Percentiles rank a stretch among this genome's conserved stretches.
Conservation (phyloP, 1,140 invertebrate species). For the Xylocopa sonorina region DNA sequence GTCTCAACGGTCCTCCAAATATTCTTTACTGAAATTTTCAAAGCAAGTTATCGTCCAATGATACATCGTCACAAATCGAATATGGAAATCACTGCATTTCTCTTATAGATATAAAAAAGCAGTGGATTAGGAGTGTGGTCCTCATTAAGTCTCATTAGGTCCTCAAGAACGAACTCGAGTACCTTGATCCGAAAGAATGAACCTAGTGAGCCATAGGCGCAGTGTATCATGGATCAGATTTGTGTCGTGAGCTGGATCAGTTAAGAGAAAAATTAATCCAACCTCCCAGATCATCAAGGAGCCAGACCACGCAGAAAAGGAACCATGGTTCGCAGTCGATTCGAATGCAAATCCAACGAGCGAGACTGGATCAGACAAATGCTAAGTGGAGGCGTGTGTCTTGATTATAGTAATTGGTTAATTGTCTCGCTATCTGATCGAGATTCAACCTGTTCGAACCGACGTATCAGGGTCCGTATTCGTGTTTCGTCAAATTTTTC, state of each 20-base stretch:
- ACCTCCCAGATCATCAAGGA: slow-evolving; percentile 65
- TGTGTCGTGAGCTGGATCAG: slow-evolving; percentile 54
- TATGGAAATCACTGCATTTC: no score
- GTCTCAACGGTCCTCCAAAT: no score
- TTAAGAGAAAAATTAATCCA: slow-evolving; percentile 67
- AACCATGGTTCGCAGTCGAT: slow-evolving; percentile 51
- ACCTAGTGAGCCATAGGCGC: not conserved
- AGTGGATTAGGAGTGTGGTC: no score
- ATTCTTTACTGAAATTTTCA: no score
- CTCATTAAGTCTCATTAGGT: no score
- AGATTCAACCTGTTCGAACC: slow-evolving; percentile 42
- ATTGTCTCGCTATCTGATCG: slow-evolving; percentile 71
- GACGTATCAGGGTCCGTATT: not conserved
- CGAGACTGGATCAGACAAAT: slow-evolving; percentile 65
- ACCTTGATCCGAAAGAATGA: not conserved
- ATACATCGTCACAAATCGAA: no score
- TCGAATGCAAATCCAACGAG: slow-evolving; percentile 70
- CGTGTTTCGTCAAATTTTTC: slow-evolving; percentile 26
- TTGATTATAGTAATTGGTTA: slow-evolving; percentile 77
- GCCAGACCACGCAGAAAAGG: slow-evolving; percentile 44
- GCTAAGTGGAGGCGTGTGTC: slow-evolving; percentile 72
- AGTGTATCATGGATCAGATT: slow-evolving; percentile 17
- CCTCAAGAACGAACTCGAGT: no score
- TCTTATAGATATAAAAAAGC: no score
- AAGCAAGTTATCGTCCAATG: no score